Percentiles rank a stretch among this genome's conserved stretches.
These are phyloP conservation scores for Dromococcyx pavoninus DNA, from an alignment of 2,797 vertebrate species.

Conservation along the genomic window DNA sequence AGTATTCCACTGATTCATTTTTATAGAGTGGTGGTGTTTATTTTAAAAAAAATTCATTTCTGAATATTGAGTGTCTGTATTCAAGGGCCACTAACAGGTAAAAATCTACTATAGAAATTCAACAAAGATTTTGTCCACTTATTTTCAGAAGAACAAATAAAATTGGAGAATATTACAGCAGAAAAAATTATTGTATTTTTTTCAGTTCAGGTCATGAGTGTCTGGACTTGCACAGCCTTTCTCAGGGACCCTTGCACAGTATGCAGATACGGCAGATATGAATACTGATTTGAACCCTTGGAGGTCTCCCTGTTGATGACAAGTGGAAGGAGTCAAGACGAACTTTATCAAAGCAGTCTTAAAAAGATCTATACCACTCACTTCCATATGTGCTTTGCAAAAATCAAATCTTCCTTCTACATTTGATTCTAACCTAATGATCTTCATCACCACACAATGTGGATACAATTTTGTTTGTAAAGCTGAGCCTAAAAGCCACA, in stretches of 20 bases:
- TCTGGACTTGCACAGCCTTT: neutral
- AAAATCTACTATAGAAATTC: neutral
- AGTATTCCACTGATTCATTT: neutral
- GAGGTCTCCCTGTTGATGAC: neutral
- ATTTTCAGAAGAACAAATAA: neutral
- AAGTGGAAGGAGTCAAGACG: neutral
- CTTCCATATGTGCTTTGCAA: neutral
- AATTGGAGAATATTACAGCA: neutral
- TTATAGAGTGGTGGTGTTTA: neutral
- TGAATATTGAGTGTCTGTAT: neutral
- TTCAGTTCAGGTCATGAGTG: neutral
- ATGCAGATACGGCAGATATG: neutral
- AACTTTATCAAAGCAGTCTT: neutral
- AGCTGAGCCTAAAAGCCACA: neutral
- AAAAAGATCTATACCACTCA: neutral
- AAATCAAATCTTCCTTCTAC: neutral
- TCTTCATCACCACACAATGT: neutral
- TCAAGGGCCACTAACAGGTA: neutral
- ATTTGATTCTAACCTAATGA: neutral
- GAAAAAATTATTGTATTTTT: neutral
- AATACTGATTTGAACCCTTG: neutral
- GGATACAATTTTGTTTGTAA: neutral
- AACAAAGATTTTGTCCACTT: neutral
- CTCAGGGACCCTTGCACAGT: neutral
- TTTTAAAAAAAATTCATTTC: neutral